Percentiles rank a stretch among this genome's conserved stretches.
These are phyloP conservation scores for Prietella phreatophila DNA, from an alignment of 2,113 vertebrate species.

Conservation along the genomic window DNA sequence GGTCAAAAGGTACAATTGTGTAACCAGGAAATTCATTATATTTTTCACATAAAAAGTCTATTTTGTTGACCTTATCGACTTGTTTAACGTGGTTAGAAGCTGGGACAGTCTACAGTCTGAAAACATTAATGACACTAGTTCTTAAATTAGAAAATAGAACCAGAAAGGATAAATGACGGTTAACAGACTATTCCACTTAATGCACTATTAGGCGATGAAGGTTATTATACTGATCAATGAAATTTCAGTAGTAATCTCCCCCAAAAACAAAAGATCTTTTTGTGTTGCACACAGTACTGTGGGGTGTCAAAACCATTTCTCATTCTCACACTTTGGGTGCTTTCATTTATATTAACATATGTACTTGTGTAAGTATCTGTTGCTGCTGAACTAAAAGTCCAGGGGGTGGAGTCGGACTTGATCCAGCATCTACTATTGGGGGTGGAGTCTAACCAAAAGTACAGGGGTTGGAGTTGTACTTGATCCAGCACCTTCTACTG, in stretches of 20 bases:
- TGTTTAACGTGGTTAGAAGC: not conserved
- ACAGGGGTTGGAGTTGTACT: not conserved
- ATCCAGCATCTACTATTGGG: too few species aligned
- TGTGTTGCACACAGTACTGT: not conserved
- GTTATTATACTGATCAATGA: not conserved
- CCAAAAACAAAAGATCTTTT: not conserved
- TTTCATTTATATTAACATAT: not conserved
- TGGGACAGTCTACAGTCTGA: not conserved
- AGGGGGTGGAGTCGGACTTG: not conserved
- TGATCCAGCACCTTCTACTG: not conserved
- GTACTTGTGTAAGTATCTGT: not conserved
- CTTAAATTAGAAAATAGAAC: not conserved
- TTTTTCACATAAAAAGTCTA: too few species aligned
- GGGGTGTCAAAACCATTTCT: not conserved
- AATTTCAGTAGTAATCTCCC: not conserved
- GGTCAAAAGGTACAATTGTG: too few species aligned
- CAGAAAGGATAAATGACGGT: not conserved
- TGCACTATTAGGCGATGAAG: not conserved
- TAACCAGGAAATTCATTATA: too few species aligned
- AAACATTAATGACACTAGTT: not conserved
- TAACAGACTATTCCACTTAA: not conserved
- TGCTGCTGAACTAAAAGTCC: not conserved
- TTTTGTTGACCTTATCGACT: too few species aligned
- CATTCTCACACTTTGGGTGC: not conserved
- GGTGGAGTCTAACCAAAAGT: not conserved